Evolutionary conservation across 2,797 vertebrate species (phyloP), one percentile per base, ranked within the genome.

Genomic region (Holocentrus rufus): DNA sequence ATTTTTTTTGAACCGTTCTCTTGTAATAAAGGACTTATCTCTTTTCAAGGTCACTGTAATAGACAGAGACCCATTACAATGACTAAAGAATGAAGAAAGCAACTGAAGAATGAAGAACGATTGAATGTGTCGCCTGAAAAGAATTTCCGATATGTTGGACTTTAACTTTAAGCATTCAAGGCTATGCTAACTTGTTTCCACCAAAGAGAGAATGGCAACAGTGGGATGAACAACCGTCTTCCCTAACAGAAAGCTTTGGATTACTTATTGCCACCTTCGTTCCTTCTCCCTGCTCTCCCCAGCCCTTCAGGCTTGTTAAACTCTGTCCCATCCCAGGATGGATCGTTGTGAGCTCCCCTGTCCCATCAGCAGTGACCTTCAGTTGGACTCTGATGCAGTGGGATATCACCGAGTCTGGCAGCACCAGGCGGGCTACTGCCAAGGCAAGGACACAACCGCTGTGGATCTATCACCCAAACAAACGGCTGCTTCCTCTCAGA

Each of bases 391-490:
- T 93, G 83, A 87, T 89, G 74, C 85, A 87, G 82, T 76, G 79
- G 84, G 85, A 81, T 25, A 61, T 89, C 90, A 67, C 73, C 72
- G 46, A 18, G 73, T 69, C 72, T 81, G 81, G 81, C 81, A 84
- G 85, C 76, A 25, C 53, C 60, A 74, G 81, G 79, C 74, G 62
- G 79, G 92, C 93, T 92, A 91, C 94, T 92, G 92, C 94, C 91
- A 92, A 93, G 92, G 93, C 94, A 94, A 95, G 95, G 93, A 93
- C 95, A 92, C 94, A 87, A 94, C 71, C 0, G 8, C 92, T 86
- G 92, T 80, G 82, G 93, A 97, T 97, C 95, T 91, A 96, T 97
- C 96, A 97, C 91, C 84, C 88, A 96, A 96, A 97, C 95, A 95
- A 98, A 98, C 94, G 90, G 95, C 92, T 92, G 74, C 91, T 94